Base-by-base conservation (phyloP, 2,113 vertebrate species). In the Thunnus maccoyii region DNA sequence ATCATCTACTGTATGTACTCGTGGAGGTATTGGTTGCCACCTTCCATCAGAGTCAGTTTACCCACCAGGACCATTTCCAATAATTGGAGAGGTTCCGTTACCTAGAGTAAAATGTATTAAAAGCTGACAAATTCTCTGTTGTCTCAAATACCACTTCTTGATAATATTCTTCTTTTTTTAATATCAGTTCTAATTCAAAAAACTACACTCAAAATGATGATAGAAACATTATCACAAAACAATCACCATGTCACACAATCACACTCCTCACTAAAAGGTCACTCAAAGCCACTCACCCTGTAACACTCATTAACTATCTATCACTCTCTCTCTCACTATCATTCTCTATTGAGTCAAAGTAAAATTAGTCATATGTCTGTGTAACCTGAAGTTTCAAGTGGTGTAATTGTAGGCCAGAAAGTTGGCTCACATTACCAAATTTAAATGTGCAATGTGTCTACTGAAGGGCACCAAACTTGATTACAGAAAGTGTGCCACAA, bases 221-320 rank as follows among this genome's bases (percentile, higher is more conserved):
- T 27, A 13, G 13, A 51, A 76, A 76, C 41, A 76, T 51, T 13
- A 70, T 3, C 1, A 1, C 5, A 36, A 61, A 55, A 55, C 16
- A 63, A 63, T 75, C 50, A 50, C 44, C 8, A 18, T 73, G 67
- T 80, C 55, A 80, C 16, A 70, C 50, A 85, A 60, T 36, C 9
- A 11, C 52, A 73, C 52, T 57, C 50, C 18, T 50, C 20, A 65
- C 17, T 13, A 61, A 60, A 62, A 44, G 22, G 13, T 68, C 56
- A 46, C 6, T 36, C 17, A 41, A 61, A 69, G 12, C 2, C 22
- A 41, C 55, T 78, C 57, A 16, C 30, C 20, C 18, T 47, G 32
- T 73, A 61, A 32, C 82, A 84, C 61, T 86, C 70, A 73, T 69
- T 84, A 78, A 75, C 66, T 17, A 68, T 72, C 57, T 60, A 56